Evolutionary conservation across 2,888 invertebrate genomes (phyloP), one percentile per base, ranked within the genome.

Genomic region (Caenorhabditis becei): DNA sequence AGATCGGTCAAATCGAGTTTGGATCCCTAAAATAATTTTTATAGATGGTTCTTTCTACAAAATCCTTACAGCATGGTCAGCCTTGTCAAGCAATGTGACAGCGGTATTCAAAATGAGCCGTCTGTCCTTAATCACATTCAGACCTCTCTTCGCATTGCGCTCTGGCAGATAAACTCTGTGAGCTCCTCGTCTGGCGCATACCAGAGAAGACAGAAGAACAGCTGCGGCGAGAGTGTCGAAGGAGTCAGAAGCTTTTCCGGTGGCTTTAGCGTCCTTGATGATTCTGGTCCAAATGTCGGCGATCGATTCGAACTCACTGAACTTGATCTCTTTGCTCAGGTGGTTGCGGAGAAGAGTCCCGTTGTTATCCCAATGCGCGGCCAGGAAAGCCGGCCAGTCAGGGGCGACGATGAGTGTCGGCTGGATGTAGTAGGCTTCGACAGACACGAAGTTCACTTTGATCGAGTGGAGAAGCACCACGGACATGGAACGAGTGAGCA

Each of bases 201-300:
- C 79, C 65, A 90, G 47, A 1, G 89, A 77, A 0, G 89, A 87
- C 1, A 90, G 74, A 16, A 90, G 77, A 11, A 88, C 86, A 11
- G 90, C 88, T 11, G 83, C 86, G 44, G 84, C 83, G 10, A 90
- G 82, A 2, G 87, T 66, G 28, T 90, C 88, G 67, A 91, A 90
- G 18, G 85, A 74, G 32, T 86, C 88, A 0, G 87, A 86, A 23
- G 41, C 66, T 26, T 80, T 67, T 69, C 72, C 80, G 0, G 63
- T 71, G 1, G 78, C 49, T 37, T 79, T 85, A 1, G 80, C 84
- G n/a, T 87, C 86, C 10, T 74, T 54, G 44, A 89, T 83, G 51
- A 89, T 81, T 32, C 72, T 58, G 0, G 86, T 85, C 88, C 89
- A 87, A 18, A 90, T 78, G 16, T 89, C 86, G 28, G 83, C 78